These are phyloP conservation scores for Epiblema foenella DNA, from an alignment of 2,888 invertebrate species.

Conservation along the genomic window DNA sequence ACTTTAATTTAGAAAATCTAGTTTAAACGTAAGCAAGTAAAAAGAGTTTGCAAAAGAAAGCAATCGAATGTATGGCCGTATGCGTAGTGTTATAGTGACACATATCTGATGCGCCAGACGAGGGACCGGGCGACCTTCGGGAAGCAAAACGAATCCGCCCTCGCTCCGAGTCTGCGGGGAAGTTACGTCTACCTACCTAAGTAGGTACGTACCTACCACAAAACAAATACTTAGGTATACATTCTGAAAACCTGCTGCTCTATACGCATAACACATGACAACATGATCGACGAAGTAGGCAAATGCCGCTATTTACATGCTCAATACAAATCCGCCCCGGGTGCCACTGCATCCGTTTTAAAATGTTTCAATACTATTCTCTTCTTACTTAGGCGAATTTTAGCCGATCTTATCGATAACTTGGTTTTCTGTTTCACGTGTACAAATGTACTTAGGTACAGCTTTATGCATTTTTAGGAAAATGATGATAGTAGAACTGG, in stretches of 20 bases:
- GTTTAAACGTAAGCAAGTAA: too few species aligned
- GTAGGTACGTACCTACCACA: conserved; percentile 6
- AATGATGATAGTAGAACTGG: too few species aligned
- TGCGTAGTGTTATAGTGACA: conserved; percentile 77
- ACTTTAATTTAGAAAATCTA: not conserved
- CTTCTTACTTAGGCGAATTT: too few species aligned
- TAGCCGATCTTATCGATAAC: too few species aligned
- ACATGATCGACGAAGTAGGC: not conserved
- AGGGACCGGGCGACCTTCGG: conserved; percentile 79
- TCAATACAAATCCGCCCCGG: too few species aligned
- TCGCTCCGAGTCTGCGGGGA: conserved; percentile 52
- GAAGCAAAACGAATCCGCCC: conserved; percentile 72
- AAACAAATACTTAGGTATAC: not conserved
- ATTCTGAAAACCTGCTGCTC: not conserved
- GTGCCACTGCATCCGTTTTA: too few species aligned
- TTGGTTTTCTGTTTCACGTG: too few species aligned
- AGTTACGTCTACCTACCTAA: conserved; percentile 41
- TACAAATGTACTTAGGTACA: too few species aligned
- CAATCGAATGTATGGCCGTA: conserved; percentile 22
- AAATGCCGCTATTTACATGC: not conserved
- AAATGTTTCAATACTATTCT: too few species aligned
- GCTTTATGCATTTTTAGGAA: too few species aligned
- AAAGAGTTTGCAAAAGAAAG: not conserved
- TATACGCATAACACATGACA: not conserved
- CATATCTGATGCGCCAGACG: conserved; percentile 75